Percentiles rank a stretch among this genome's conserved stretches.
phyloP scores from a whole-genome alignment of 1,140 invertebrate species.

The Lethrus apterus region DNA sequence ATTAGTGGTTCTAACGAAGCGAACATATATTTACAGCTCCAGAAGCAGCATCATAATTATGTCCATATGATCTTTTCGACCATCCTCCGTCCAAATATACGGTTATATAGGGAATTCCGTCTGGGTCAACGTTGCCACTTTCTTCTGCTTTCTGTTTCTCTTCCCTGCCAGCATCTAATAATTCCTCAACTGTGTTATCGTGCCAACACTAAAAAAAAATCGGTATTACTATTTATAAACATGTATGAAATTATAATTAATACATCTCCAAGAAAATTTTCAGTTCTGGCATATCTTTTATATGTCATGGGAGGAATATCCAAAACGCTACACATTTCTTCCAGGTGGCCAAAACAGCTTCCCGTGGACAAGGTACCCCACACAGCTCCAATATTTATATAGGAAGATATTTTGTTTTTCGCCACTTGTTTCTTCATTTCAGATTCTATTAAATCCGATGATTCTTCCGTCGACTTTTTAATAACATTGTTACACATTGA shows the following conservation, averaged over 20 bases:
- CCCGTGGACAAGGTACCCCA: conserved; percentile 3
- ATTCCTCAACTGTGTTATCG: conserved; percentile 23
- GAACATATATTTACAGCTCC: conserved; percentile 24
- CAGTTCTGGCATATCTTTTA: too few relatives aligned
- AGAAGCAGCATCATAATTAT: conserved; percentile 31
- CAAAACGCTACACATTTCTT: not conserved
- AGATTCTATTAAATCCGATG: too few relatives aligned
- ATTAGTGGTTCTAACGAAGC: too few relatives aligned
- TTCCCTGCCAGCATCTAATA: conserved; percentile 23
- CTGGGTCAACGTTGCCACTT: conserved; percentile 24
- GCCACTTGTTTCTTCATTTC: too few relatives aligned
- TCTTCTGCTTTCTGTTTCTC: not conserved
- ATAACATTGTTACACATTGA: too few relatives aligned
- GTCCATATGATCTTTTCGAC: conserved; percentile 32
- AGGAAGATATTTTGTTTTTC: too few relatives aligned
- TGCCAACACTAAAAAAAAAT: conserved; percentile 17
- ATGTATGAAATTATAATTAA: too few relatives aligned
- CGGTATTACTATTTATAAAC: conserved; percentile 11
- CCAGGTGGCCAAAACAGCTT: not conserved
- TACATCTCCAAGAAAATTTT: too few relatives aligned
- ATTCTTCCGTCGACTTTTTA: too few relatives aligned
- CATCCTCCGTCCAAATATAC: conserved; percentile 35
- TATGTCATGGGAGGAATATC: conserved; percentile 4
- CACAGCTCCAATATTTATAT: not conserved
- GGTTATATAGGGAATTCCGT: conserved; percentile 33